Evolutionary conservation across 2,888 invertebrate genomes (phyloP).

Genomic region (Acanthosepion lycidas): DNA sequence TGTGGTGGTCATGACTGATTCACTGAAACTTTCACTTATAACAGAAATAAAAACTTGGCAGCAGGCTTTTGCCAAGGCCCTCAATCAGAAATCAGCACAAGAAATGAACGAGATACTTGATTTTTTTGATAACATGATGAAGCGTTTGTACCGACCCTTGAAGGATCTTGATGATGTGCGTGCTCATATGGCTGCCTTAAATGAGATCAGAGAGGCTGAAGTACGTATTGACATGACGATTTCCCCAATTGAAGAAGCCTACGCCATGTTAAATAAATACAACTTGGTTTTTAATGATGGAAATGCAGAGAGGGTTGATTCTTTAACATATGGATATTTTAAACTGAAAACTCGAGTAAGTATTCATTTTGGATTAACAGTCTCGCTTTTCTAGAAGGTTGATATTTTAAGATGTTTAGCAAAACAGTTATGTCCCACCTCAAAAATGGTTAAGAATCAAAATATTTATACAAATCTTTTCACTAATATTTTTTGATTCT

Average conservation of each 20-base stretch:
- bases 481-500: no score
- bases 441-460: neutral
- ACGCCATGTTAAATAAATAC: conserved; percentile 90
- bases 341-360: conserved; percentile 80
- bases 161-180: conserved; percentile 95
- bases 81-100: conserved; percentile 74
- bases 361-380: neutral
- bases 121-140: conserved; percentile 91
- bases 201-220: conserved; percentile 92
- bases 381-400: neutral
- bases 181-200: conserved; percentile 92
- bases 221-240: conserved; percentile 95
- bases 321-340: conserved; percentile 90
- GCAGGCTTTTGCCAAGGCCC: conserved; percentile 73
- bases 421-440: neutral
- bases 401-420: neutral
- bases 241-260: conserved; percentile 96
- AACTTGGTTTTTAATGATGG: conserved; percentile 91
- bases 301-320: conserved; percentile 93
- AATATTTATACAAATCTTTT: no score
- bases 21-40: conserved; percentile 87
- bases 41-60: conserved; percentile 77
- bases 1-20: conserved; percentile 74
- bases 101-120: conserved; percentile 80
- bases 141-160: conserved; percentile 88